These are phyloP conservation scores for Emydura subglobosa DNA, from an alignment of 2,113 vertebrate genomes.

Conservation along the genomic window DNA sequence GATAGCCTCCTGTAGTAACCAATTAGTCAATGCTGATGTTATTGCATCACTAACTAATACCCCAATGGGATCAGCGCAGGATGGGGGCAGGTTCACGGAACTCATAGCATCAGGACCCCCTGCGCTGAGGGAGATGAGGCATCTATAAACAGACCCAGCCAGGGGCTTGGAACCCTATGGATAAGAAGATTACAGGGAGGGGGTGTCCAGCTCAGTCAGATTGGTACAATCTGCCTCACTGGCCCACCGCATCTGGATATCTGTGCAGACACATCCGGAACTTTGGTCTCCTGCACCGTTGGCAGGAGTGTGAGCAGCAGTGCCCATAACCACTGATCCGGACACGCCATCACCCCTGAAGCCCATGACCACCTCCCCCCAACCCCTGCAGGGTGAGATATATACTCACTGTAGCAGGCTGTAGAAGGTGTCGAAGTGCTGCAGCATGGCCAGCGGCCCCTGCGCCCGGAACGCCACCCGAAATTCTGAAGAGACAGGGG, in stretches of 20 bases:
- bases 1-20: neutral
- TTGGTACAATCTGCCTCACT: no score
- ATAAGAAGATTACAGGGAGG: no score
- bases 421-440: conserved; percentile 92
- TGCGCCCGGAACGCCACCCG: conserved; percentile 81
- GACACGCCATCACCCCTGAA: no score
- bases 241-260: neutral
- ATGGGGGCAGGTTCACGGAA: neutral
- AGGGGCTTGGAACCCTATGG: neutral
- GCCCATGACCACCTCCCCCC: accelerated
- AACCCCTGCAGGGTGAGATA: neutral
- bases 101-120: neutral
- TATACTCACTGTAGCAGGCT: conserved; percentile 92
- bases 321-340: neutral
- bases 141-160: neutral
- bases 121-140: neutral
- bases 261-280: neutral
- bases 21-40: neutral
- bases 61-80: neutral
- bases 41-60: neutral
- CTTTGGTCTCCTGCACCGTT: neutral
- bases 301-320: neutral
- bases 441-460: conserved; percentile 87
- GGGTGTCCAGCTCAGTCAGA: no score
- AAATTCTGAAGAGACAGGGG: conserved; percentile 78